Evolutionary conservation across 2,888 invertebrate genomes (phyloP), one percentile per base, ranked within the genome.

Genomic region (Acronicta leporina): DNA sequence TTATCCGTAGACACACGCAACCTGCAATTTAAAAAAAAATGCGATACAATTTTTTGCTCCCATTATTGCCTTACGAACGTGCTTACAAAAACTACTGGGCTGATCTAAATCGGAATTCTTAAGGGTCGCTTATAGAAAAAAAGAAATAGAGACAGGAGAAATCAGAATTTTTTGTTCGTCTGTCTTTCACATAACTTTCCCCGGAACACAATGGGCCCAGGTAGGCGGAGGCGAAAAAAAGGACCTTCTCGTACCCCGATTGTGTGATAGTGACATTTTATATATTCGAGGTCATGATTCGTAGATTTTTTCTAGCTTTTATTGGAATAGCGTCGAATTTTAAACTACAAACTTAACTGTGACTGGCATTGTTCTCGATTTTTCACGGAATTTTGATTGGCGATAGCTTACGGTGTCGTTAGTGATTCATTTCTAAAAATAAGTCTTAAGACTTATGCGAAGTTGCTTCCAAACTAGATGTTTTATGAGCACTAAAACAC

Each of bases 111-210:
- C 84, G 84, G 86, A 89, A 90, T 92, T 90, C 84, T 83, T 83
- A 81, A 85, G 88, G 87, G 84, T 83, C 81, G 81, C 70, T 40
- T 75, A 64, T 66, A 68, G 54, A 79, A 83, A 85, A 87, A 85
- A 80, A 82, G 84, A 85, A 82, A n/a, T n/a, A 85, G 82, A 84
- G 84, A 84, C 82, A 73, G 78, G 82, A 85, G 89, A 90, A 92
- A 91, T 91, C 88, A 83, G 71, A 73, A 76, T 87, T 91, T 91
- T 90, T 91, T 89, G 83, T 85, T 59, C 65, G 75, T 81, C 80
- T 79, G 74, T 89, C 91, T 92, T 92, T 92, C 91, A 88, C 90
- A 87, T 89, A 88, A 92, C 93, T 94, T 94, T 94, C 94, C 88
- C 91, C 83, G 70, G 79, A 81, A 78, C 82, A 91, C 88, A 91